Base-by-base conservation (phyloP, 2,797 vertebrate species). In the Pangasius djambal region DNA sequence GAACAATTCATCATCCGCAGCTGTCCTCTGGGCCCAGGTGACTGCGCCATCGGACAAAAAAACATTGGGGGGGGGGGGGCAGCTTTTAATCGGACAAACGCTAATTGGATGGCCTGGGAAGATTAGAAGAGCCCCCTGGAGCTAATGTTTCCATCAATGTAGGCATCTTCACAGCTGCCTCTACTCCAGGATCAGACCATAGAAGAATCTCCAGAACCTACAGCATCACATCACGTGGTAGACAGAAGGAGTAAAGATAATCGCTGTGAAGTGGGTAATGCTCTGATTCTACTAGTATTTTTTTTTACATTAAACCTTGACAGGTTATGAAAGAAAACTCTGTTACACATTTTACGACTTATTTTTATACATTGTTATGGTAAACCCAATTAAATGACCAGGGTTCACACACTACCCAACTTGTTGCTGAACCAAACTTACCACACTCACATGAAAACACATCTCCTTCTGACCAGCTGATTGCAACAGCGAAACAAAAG, bases 1-100 rank as follows among this genome's bases (percentile, higher is more conserved):
- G 95, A 96, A 96, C 94, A 95, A 95, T 96, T 96, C 94, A 96
- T 96, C 94, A 95, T 95, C 93, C 93, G 93, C 95, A 96, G 95
- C 96, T 97, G 95, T 96, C 96, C 81, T 85, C 93, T 93, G 93
- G 95, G 94, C 95, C 95, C 95, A 96, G 96, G 95, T 96, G 96
- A 97, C 95, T 94, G 92, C 90, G 94, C 93, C 85, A 90, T 87
- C 88, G 91, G 61, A 89, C 94, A 92, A 92, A 93, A 93, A 93
- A 77, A 87, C 65, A 55, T 15, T 15, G 37, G 5, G 40, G 40
- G 40, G 40, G 74, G 44, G 44, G 52, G 16, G 9, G 61, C 90
- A 93, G 93, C 90, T 93, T 92, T 95, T 92, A 94, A 96, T 94
- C 92, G 94, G 91, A 92, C 88, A 87, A 94, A 94, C 93, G 93